A percentile compares a stretch with the other conserved stretches of the same genome.
Conservation (phyloP, 1,140 invertebrate genomes). For the Mesaphorura yosii region DNA sequence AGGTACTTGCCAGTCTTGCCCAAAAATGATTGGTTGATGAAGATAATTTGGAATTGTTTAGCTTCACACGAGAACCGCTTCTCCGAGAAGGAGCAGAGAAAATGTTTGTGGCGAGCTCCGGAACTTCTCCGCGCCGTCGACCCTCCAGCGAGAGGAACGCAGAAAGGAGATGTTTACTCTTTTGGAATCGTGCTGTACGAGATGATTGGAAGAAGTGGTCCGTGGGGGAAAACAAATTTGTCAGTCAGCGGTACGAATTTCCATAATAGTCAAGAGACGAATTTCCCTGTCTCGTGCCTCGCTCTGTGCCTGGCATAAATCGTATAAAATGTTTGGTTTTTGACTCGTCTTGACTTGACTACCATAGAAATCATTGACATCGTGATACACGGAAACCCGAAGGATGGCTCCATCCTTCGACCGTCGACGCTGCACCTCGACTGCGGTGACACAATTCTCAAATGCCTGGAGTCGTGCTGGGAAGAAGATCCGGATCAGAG, state of each 20-base stretch:
- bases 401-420: constrained; percentile 38
- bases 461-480: constrained; percentile 63
- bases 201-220: constrained; percentile 52
- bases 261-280: not conserved
- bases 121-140: constrained; percentile 48
- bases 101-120: constrained; percentile 54
- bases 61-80: constrained; percentile 46
- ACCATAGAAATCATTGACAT: constrained; percentile 39
- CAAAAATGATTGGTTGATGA: too few relatives aligned
- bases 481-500: constrained; percentile 56
- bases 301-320: too few relatives aligned
- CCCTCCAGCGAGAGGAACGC: constrained; percentile 46
- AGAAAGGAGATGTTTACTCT: constrained; percentile 58
- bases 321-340: not conserved
- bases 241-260: constrained; percentile 44
- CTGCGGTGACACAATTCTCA: constrained; percentile 47
- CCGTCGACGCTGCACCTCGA: constrained; percentile 44
- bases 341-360: not conserved
- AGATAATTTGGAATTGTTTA: constrained; percentile 21
- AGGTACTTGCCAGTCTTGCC: constrained; percentile 46
- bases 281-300: too few relatives aligned
- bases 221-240: constrained; percentile 53
- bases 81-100: constrained; percentile 38
- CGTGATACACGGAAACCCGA: constrained; percentile 35
- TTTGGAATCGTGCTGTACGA: constrained; percentile 61